These are phyloP conservation scores for Myanophis thanlyinensis DNA, from an alignment of 2,113 vertebrate genomes.

Conservation along the genomic window DNA sequence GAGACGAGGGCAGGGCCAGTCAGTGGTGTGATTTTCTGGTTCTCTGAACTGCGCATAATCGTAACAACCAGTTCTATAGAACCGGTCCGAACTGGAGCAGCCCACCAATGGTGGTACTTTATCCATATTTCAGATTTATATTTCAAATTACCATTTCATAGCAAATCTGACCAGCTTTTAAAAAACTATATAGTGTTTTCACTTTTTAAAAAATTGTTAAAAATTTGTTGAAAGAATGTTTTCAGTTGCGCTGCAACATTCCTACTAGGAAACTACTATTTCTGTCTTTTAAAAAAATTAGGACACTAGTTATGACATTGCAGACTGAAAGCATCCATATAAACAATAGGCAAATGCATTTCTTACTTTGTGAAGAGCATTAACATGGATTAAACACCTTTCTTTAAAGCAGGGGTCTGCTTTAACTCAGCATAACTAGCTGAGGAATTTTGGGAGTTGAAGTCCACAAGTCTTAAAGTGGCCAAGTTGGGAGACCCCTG, in stretches of 20 bases:
- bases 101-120: not conserved
- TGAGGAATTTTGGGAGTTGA: no score
- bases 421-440: no score
- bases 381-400: not conserved
- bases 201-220: constrained; percentile 66
- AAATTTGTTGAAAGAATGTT: constrained; percentile 73
- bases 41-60: no score
- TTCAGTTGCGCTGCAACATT: constrained; percentile 64
- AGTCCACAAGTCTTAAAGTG: no score
- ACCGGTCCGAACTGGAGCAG: no score
- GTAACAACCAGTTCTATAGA: no score
- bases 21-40: no score
- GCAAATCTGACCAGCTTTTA: constrained; percentile 39
- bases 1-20: no score
- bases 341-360: not conserved
- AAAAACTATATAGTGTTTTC: constrained; percentile 50
- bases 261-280: constrained; percentile 44
- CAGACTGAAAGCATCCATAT: not conserved
- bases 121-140: not conserved
- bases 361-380: not conserved
- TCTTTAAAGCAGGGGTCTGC: not conserved
- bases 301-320: not conserved
- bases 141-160: constrained; percentile 48
- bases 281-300: constrained; percentile 63
- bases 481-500: no score